These are phyloP conservation scores for Momotus momota DNA, from an alignment of 2,797 vertebrate genomes.

Conservation along the genomic window DNA sequence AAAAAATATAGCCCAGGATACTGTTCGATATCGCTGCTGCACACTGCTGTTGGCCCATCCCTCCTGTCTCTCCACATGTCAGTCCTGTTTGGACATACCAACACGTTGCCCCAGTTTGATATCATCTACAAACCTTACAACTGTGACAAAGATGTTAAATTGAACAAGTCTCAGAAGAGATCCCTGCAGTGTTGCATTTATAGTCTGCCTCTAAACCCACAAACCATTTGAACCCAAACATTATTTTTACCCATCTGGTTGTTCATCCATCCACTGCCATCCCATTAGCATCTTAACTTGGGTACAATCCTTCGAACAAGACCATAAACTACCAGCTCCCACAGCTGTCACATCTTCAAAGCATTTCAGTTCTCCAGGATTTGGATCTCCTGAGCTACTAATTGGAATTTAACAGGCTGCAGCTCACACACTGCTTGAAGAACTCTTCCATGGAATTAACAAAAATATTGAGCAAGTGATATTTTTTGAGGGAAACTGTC, in stretches of 20 bases:
- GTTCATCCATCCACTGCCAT: background rate
- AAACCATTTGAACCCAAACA: background rate
- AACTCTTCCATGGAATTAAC: background rate
- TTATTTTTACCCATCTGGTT: background rate
- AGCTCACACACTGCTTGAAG: background rate
- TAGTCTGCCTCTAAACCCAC: background rate
- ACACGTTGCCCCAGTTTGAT: background rate
- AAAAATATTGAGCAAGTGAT: background rate
- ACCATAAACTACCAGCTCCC: background rate
- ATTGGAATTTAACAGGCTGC: background rate
- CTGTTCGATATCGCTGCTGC: background rate
- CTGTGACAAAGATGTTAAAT: background rate
- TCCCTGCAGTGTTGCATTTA: background rate
- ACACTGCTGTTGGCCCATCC: background rate
- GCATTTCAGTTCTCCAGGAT: background rate
- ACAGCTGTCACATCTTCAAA: background rate
- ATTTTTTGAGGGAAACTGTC: background rate
- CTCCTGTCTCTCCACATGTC: background rate
- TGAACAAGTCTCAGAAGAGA: background rate
- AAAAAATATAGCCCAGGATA: background rate
- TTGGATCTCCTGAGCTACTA: background rate
- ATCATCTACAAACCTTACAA: background rate
- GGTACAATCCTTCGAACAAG: background rate
- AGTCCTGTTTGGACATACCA: background rate
- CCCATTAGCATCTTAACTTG: background rate